Evolutionary conservation across 2,888 invertebrate genomes (phyloP).

Genomic region (Halictus ligatus): DNA sequence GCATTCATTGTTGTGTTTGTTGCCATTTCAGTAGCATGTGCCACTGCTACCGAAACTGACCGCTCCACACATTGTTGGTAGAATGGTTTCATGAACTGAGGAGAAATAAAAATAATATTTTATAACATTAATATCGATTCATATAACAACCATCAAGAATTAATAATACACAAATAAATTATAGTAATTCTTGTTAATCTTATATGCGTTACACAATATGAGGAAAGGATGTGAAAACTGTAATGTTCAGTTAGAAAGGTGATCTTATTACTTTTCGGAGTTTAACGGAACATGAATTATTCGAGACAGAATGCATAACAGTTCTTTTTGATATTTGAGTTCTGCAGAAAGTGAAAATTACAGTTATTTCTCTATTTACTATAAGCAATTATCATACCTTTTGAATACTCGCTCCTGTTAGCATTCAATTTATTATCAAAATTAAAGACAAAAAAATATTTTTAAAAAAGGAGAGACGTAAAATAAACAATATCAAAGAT

Average conservation of each 20-base stretch:
- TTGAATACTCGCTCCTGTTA: constrained; percentile 69
- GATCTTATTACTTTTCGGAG: neutral
- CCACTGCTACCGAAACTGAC: constrained; percentile 93
- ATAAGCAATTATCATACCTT: constrained; percentile 72
- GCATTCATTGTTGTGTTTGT: constrained; percentile 85
- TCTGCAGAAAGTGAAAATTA: constrained; percentile 19
- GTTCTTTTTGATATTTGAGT: neutral
- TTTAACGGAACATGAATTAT: constrained; percentile 8
- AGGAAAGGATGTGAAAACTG: constrained; percentile 11
- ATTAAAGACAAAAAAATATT: constrained; percentile 56
- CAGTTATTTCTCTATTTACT: constrained; percentile 37
- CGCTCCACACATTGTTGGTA: constrained; percentile 93
- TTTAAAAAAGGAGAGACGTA: constrained; percentile 42
- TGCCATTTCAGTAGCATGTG: constrained; percentile 90
- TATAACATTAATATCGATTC: constrained; percentile 21
- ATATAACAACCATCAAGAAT: constrained; percentile 13
- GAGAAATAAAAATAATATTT: constrained; percentile 67
- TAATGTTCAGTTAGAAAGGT: constrained; percentile 7
- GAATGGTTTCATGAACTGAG: constrained; percentile 92
- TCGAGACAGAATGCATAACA: constrained; percentile 3
- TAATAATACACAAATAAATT: constrained; percentile 23
- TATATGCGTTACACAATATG: constrained; percentile 18
- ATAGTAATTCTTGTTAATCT: neutral
- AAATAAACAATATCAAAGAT: constrained; percentile 57
- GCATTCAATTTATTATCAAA: constrained; percentile 70